Evolutionary conservation across 2,888 invertebrate species (phyloP), one percentile per base, ranked within the genome.

Genomic region (Dasysyrphus albostriatus): DNA sequence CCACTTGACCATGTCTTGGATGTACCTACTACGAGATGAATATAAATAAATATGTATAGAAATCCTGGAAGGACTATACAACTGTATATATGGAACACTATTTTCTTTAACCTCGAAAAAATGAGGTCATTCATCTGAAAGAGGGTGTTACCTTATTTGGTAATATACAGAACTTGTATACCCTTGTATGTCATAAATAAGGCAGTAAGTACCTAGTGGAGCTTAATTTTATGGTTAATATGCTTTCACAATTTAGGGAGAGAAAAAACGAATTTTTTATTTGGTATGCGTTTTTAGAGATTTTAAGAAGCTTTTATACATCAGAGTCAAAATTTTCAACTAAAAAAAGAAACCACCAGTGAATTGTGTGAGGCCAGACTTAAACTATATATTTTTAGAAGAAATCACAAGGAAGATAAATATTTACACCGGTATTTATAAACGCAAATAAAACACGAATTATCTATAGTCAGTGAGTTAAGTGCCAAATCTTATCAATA

Each of bases 1-100:
- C 32, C 32, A 69, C 59, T 70, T 77, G 77, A 77, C 69, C 77
- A 69, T 77, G 59, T 69, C 77, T 51, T 67, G 5, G 32, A 67
- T 37, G 49, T n/a, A 44, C 2, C n/a, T 3, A 32, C 7, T 32
- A 32, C 5, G 24, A 24, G 24, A 24, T 24, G 24, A 24, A 32
- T 32, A 32, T 32, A 32, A 7, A 5, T 32, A 32, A 32, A 32
- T 24, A 24, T 24, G 24, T 24, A 24, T 24, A 3, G 3, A 44
- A n/a, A 44, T 44, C 14, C 44, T 44, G 44, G 44, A 42, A 42
- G 12, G 39, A n/a, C 14, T n/a, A 42, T 1, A 3, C 10, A 10
- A 12, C 12, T 14, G n/a, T n/a, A n/a, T n/a, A n/a, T n/a, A 39
- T 32, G 6, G 42, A 42, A n/a, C 10, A 42, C 5, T 44, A 42